phyloP scores from a whole-genome alignment of 2,888 invertebrate genomes.

The Noctuana brunneofusca region DNA sequence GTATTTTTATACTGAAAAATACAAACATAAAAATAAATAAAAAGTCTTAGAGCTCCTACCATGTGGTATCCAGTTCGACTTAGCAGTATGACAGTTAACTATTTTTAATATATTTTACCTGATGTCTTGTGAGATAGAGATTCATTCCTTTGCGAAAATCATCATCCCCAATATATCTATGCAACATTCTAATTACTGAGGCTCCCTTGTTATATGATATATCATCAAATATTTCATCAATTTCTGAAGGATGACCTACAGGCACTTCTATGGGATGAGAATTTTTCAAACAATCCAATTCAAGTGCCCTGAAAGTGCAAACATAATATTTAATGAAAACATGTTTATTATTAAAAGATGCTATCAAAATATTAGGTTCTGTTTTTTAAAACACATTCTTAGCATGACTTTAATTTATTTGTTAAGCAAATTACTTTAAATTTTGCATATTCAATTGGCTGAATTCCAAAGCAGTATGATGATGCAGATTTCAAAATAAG shows the following conservation, averaged over 20 bases:
- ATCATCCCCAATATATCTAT: conserved; percentile 95
- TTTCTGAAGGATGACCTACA: conserved; percentile 96
- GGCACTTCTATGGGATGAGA: conserved; percentile 98
- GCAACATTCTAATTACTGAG: conserved; percentile 96
- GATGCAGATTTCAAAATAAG: conserved; percentile 7
- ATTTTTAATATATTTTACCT: conserved; percentile 58
- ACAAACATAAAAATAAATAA: conserved; percentile 23
- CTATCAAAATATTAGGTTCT: too few relatives aligned
- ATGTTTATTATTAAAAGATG: too few relatives aligned
- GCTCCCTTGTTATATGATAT: conserved; percentile 98
- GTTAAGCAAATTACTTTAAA: conserved; percentile 6
- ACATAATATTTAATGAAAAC: neutral
- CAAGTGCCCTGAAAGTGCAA: conserved; percentile 85
- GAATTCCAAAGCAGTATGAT: conserved; percentile 21
- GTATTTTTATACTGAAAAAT: conserved; percentile 91
- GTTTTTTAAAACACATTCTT: neutral
- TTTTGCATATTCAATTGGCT: conserved; percentile 27
- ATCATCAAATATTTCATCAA: conserved; percentile 98
- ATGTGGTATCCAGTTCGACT: too few relatives aligned
- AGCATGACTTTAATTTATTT: neutral
- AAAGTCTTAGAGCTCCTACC: too few relatives aligned
- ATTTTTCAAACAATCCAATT: conserved; percentile 93
- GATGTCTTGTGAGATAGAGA: conserved; percentile 92
- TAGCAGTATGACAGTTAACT: too few relatives aligned
- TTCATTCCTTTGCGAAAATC: conserved; percentile 97